Evolutionary conservation across 2,888 invertebrate genomes (phyloP).

Genomic region (Amphipoea lucens): DNA sequence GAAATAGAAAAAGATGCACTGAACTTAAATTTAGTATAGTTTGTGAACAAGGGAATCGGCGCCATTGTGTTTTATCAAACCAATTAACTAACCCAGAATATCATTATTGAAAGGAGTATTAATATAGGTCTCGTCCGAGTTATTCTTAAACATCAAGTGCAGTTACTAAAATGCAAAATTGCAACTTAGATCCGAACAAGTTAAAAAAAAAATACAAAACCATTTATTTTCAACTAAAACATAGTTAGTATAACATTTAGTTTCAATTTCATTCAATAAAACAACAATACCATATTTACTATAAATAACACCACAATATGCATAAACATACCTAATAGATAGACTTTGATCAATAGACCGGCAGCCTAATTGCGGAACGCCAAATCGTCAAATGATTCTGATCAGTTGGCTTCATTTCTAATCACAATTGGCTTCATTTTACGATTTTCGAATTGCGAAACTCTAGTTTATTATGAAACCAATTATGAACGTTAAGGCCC

Average conservation of each 20-base stretch:
- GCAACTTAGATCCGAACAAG: background rate
- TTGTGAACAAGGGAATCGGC: too few relatives aligned
- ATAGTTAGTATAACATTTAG: background rate
- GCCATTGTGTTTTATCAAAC: background rate
- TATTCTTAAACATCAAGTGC: background rate
- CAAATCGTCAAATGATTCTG: too few relatives aligned
- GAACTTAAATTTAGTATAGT: too few relatives aligned
- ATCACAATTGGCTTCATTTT: too few relatives aligned
- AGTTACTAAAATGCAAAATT: background rate
- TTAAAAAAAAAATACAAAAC: too few relatives aligned
- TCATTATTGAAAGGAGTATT: background rate
- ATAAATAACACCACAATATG: background rate
- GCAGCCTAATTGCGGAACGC: too few relatives aligned
- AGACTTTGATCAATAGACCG: conserved; percentile 25
- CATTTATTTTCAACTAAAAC: too few relatives aligned
- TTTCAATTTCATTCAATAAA: background rate
- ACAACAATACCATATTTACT: conserved; percentile 1
- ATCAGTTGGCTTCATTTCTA: too few relatives aligned
- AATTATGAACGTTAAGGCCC: too few relatives aligned
- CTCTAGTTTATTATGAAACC: too few relatives aligned
- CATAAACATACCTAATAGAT: conserved; percentile 3
- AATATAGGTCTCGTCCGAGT: background rate
- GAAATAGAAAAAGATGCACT: too few relatives aligned
- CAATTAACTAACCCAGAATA: background rate
- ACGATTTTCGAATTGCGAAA: too few relatives aligned